Percentiles rank a stretch among this genome's conserved stretches.
These are phyloP conservation scores for Gobio gobio DNA, from an alignment of 2,113 vertebrate species.

Conservation along the genomic window DNA sequence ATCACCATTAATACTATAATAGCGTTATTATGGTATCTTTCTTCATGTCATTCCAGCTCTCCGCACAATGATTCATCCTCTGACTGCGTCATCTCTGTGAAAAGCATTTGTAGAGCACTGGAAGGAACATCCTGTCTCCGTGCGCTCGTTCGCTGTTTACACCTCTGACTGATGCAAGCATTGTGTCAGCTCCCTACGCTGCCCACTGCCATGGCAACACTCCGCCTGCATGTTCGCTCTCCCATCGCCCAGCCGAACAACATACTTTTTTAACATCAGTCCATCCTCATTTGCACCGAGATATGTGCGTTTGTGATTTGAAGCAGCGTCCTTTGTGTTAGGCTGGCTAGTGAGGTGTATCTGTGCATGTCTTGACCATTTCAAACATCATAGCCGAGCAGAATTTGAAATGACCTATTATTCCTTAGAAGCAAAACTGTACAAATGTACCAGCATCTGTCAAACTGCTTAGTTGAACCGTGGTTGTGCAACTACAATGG, in stretches of 20 bases:
- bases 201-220: constrained; percentile 55
- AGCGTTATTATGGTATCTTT: constrained; percentile 33
- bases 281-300: neutral
- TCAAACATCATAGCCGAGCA: neutral
- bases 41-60: constrained; percentile 16
- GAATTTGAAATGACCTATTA: neutral
- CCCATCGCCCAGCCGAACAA: constrained; percentile 30
- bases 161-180: constrained; percentile 56
- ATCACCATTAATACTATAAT: constrained; percentile 30
- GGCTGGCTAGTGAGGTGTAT: neutral
- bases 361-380: neutral
- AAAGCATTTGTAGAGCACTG: constrained; percentile 41
- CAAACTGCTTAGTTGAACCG: neutral
- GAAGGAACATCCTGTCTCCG: constrained; percentile 37
- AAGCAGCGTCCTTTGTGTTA: neutral
- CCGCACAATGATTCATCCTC: constrained; percentile 26
- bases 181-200: constrained; percentile 58
- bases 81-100: constrained; percentile 1
- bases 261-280: neutral
- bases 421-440: neutral
- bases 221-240: constrained; percentile 38
- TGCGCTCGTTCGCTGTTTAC: constrained; percentile 22
- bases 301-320: constrained; percentile 6
- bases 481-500: neutral
- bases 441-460: neutral